These are phyloP conservation scores for Sebastes wilsoni DNA, from an alignment of 2,797 vertebrate species.

Conservation along the genomic window DNA sequence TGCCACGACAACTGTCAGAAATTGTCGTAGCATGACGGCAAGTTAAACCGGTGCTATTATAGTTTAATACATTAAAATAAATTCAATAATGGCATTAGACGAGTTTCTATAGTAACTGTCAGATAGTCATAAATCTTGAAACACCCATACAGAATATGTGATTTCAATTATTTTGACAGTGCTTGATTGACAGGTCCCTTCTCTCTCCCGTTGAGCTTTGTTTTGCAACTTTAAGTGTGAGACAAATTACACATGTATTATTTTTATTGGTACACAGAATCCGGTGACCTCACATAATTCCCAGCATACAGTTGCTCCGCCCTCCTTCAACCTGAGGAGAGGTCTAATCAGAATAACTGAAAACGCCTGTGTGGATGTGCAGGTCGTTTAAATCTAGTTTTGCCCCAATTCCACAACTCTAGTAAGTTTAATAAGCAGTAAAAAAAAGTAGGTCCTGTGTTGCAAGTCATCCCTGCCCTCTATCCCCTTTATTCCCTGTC, in stretches of 20 bases:
- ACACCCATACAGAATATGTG: background rate
- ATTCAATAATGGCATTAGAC: background rate
- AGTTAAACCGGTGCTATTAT: background rate
- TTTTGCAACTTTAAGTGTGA: background rate
- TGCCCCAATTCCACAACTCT: background rate
- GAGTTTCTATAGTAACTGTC: background rate
- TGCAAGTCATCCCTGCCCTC: background rate
- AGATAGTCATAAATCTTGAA: background rate
- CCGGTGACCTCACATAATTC: background rate
- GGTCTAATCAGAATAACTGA: background rate
- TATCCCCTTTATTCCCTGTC: background rate
- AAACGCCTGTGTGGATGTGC: background rate
- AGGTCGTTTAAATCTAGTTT: background rate
- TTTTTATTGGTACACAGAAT: background rate
- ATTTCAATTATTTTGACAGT: background rate
- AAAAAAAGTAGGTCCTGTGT: background rate
- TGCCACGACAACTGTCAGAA: slow-evolving; percentile 19
- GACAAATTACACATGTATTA: background rate
- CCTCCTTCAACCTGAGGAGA: background rate
- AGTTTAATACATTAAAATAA: background rate
- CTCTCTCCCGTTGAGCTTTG: background rate
- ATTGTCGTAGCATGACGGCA: background rate
- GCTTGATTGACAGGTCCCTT: background rate
- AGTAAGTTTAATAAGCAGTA: background rate
- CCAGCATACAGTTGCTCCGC: background rate